A percentile compares a stretch with the other conserved stretches of the same genome.
Conservation (phyloP, 2,113 vertebrate species). For the Zosterops hypoxanthus region DNA sequence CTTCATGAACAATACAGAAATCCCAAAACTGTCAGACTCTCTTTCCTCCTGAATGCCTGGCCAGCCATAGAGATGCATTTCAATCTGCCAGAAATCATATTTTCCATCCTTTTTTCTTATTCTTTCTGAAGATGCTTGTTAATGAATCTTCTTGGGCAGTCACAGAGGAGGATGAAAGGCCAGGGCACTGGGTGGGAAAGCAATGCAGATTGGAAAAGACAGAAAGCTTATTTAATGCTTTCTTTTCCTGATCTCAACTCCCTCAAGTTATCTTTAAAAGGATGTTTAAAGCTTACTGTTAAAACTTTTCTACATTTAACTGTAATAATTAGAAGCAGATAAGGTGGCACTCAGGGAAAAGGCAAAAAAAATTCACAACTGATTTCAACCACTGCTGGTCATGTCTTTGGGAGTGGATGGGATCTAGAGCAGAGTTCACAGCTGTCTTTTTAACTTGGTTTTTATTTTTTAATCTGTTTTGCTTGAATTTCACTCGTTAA, state of each 20-base stretch:
- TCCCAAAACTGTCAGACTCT: background rate
- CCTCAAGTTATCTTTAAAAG: constrained; percentile 29
- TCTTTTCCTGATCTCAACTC: constrained; percentile 42
- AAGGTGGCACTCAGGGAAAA: background rate
- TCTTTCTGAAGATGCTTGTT: constrained; percentile 50
- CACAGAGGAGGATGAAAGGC: background rate
- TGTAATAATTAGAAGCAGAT: constrained; percentile 43
- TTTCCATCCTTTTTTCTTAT: constrained; percentile 32
- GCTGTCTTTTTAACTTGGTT: background rate
- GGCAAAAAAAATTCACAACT: background rate
- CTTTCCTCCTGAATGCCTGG: background rate
- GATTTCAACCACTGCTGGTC: background rate
- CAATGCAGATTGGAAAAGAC: constrained; percentile 16
- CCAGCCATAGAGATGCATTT: background rate
- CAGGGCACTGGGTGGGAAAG: constrained; percentile 6
- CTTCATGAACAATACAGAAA: background rate
- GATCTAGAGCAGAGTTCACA: background rate
- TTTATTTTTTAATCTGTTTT: background rate
- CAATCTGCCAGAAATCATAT: background rate
- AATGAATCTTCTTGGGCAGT: constrained; percentile 18
- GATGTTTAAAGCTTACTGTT: constrained; percentile 30
- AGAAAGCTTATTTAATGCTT: constrained; percentile 35
- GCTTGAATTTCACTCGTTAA: background rate
- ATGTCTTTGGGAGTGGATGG: background rate
- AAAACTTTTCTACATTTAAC: constrained; percentile 43